A percentile compares a stretch with the other conserved stretches of the same genome.
Evolutionary conservation across 2,113 vertebrate genomes (phyloP).

Genomic region (Pteruthius melanotis): DNA sequence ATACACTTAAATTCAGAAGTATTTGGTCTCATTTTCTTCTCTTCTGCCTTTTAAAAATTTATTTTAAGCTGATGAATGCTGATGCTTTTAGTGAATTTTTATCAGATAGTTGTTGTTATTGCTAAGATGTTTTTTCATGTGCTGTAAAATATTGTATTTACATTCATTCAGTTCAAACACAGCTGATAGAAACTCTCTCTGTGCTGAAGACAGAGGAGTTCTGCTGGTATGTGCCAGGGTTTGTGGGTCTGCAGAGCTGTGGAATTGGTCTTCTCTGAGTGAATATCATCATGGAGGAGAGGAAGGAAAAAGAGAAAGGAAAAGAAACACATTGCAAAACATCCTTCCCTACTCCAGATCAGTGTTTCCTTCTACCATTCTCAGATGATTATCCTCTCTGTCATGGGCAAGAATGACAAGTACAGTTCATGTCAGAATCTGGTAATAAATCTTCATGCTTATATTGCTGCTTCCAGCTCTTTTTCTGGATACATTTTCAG

Average conservation of each 20-base stretch:
- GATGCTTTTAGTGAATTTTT: background rate
- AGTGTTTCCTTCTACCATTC: background rate
- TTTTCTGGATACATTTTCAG: background rate
- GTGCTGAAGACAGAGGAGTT: background rate
- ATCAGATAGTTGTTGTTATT: background rate
- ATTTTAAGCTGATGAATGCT: background rate
- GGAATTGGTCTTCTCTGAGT: background rate
- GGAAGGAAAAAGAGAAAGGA: background rate
- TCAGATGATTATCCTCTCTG: background rate
- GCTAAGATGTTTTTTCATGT: background rate
- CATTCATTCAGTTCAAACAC: background rate
- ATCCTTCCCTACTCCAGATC: background rate
- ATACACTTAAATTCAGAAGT: background rate
- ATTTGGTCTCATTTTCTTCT: background rate
- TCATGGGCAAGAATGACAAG: background rate
- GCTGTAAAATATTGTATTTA: background rate
- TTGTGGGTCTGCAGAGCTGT: background rate
- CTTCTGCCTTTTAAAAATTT: background rate
- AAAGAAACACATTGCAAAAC: background rate
- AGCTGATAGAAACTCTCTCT: background rate
- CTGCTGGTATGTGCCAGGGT: background rate
- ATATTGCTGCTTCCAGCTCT: background rate
- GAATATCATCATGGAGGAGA: background rate
- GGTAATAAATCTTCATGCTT: background rate
- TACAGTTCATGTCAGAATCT: background rate